These are phyloP conservation scores for Myoxocephalus aenaeus DNA, from an alignment of 2,797 vertebrate species.

Conservation along the genomic window DNA sequence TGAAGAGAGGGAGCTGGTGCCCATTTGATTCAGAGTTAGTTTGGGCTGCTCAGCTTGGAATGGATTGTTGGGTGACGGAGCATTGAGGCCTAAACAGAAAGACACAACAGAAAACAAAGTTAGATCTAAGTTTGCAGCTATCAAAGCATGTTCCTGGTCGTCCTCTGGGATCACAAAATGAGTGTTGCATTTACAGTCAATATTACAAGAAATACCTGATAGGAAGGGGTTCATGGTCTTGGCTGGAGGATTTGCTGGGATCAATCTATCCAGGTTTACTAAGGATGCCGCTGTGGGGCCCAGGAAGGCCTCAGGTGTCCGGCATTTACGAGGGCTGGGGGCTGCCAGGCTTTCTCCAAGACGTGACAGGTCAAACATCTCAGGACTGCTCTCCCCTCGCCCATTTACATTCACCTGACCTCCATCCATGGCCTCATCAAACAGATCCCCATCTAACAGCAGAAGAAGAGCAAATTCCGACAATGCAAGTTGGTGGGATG, in stretches of 20 bases:
- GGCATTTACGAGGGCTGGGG: constrained; percentile 76
- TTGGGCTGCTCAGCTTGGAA: constrained; percentile 89
- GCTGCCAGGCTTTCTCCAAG: constrained; percentile 86
- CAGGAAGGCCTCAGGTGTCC: constrained; percentile 92
- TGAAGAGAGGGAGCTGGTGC: constrained; percentile 79
- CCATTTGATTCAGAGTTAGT: constrained; percentile 91
- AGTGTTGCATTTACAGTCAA: background rate
- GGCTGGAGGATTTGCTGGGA: constrained; percentile 79
- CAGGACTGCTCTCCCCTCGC: constrained; percentile 79
- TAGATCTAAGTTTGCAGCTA: background rate
- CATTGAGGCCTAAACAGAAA: constrained; percentile 80
- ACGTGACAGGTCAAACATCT: constrained; percentile 85
- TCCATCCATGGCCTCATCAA: constrained; percentile 88
- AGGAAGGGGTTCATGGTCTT: constrained; percentile 93
- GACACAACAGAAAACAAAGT: constrained; percentile 5
- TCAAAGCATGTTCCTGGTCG: background rate
- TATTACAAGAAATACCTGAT: constrained; percentile 62
- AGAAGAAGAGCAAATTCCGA: background rate
- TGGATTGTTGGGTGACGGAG: constrained; percentile 90
- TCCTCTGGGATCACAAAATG: background rate
- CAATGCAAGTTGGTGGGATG: background rate
- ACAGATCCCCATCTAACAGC: constrained; percentile 88
- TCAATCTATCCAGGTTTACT: constrained; percentile 92
- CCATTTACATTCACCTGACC: constrained; percentile 86
- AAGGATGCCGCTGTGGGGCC: constrained; percentile 90